phyloP scores from a whole-genome alignment of 2,888 invertebrate genomes.

The Suillia variegata region DNA sequence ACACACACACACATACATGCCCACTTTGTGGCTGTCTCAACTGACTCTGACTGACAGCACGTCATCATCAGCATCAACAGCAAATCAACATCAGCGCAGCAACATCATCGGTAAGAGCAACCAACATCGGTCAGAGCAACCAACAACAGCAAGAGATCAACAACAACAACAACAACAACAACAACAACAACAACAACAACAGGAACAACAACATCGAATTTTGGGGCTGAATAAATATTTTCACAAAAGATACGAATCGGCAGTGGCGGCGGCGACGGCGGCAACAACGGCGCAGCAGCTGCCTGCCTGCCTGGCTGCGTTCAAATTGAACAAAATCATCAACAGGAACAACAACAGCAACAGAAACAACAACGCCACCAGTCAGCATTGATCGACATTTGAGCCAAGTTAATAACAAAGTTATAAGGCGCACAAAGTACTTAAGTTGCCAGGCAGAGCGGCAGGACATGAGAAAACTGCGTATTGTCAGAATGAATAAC shows the following conservation, averaged over 20 bases:
- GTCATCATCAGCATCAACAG: constrained; percentile 13
- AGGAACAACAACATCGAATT: constrained; percentile 37
- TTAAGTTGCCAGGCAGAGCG: constrained; percentile 1
- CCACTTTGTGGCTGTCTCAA: too few species aligned
- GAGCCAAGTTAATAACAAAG: constrained; percentile 55
- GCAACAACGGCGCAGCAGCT: not conserved
- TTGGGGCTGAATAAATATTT: constrained; percentile 54
- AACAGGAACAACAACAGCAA: too few species aligned
- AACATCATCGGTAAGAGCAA: too few species aligned
- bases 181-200: constrained; percentile 24
- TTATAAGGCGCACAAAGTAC: constrained; percentile 26
- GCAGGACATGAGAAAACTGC: not conserved
- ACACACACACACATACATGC: too few species aligned
- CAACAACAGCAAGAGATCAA: too few species aligned
- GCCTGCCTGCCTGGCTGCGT: constrained; percentile 19
- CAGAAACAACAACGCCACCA: too few species aligned
- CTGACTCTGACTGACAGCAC: constrained; percentile 34
- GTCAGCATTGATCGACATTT: constrained; percentile 56
- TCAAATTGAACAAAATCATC: constrained; percentile 54
- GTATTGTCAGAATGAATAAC: not conserved
- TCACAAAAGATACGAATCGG: constrained; percentile 44
- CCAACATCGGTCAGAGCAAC: too few species aligned
- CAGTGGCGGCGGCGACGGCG: not conserved
- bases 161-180: constrained; percentile 23
- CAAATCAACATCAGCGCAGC: constrained; percentile 10